Evolutionary conservation across 2,113 vertebrate species (phyloP).

Genomic region (Columba janthina): DNA sequence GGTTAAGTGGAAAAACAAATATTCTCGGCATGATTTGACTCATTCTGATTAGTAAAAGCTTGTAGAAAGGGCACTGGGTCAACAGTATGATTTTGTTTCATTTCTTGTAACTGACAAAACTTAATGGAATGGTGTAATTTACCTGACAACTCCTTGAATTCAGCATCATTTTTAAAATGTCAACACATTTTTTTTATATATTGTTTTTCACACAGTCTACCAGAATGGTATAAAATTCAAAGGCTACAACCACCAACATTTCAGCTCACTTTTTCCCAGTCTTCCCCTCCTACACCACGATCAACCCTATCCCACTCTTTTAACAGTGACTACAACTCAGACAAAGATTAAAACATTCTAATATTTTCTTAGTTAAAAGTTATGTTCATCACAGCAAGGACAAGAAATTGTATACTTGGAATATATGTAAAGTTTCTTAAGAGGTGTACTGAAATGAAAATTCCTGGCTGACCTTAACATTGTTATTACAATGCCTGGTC

Average conservation of each 20-base stretch:
- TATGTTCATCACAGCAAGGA: not conserved
- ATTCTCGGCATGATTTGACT: not conserved
- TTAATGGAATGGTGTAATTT: not conserved
- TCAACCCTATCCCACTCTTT: not conserved
- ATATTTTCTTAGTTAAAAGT: not conserved
- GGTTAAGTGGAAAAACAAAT: not conserved
- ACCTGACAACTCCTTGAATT: not conserved
- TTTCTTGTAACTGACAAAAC: not conserved
- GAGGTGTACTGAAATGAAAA: not conserved
- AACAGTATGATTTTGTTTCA: not conserved
- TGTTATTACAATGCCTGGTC: not conserved
- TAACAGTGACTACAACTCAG: not conserved
- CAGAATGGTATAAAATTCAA: not conserved
- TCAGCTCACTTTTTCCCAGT: not conserved
- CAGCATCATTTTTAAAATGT: not conserved
- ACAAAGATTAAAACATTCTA: not conserved
- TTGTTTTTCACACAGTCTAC: not conserved
- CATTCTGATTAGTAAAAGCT: not conserved
- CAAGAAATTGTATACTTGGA: not conserved
- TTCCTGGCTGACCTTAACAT: not conserved
- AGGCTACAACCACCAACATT: not conserved
- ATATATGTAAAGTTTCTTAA: not conserved
- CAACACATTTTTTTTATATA: not conserved
- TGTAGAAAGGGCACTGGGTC: not conserved
- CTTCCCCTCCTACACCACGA: rapidly evolving